Conservation (phyloP, 1,140 invertebrate genomes). For the Drosophila funebris region DNA sequence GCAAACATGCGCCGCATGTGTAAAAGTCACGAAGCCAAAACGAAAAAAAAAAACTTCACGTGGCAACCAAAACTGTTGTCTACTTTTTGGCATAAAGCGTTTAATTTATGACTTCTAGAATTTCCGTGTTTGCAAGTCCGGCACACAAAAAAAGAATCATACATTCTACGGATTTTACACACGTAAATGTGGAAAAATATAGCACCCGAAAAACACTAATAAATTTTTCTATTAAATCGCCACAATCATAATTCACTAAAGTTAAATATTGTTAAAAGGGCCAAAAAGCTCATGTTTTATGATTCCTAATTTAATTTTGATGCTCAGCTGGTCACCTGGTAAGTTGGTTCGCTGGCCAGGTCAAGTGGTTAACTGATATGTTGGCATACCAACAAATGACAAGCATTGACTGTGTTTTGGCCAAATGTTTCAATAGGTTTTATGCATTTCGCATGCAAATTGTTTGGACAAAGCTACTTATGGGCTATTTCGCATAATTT, state of each 20-base stretch:
- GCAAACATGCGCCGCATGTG: slow-evolving; percentile 23
- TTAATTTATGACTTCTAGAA: slow-evolving; percentile 72
- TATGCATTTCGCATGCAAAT: slow-evolving; percentile 55
- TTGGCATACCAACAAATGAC: slow-evolving; percentile 6
- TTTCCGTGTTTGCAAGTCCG: slow-evolving; percentile 68
- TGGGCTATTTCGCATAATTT: slow-evolving; percentile 41
- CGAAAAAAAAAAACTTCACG: slow-evolving; percentile 59
- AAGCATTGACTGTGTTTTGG: slow-evolving; percentile 15
- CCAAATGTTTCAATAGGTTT: slow-evolving; percentile 52
- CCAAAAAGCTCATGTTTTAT: slow-evolving; percentile 31
- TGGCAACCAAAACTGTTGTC: slow-evolving; percentile 70
- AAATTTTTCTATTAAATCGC: slow-evolving; percentile 63
- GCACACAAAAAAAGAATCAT: slow-evolving; percentile 35
- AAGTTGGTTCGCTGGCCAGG: neutral
- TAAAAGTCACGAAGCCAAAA: slow-evolving; percentile 41
- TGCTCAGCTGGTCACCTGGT: slow-evolving; percentile 14
- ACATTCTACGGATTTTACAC: slow-evolving; percentile 47
- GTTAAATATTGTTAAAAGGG: slow-evolving; percentile 39
- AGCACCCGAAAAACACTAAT: slow-evolving; percentile 28
- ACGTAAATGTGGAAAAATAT: slow-evolving; percentile 46
- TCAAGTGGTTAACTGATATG: neutral
- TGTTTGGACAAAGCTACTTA: slow-evolving; percentile 55
- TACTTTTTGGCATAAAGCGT: slow-evolving; percentile 71
- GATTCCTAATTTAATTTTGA: slow-evolving; percentile 41
- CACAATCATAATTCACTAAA: slow-evolving; percentile 46